These are phyloP conservation scores for Noctuana brunneofusca DNA, from an alignment of 2,888 invertebrate species.

Conservation along the genomic window DNA sequence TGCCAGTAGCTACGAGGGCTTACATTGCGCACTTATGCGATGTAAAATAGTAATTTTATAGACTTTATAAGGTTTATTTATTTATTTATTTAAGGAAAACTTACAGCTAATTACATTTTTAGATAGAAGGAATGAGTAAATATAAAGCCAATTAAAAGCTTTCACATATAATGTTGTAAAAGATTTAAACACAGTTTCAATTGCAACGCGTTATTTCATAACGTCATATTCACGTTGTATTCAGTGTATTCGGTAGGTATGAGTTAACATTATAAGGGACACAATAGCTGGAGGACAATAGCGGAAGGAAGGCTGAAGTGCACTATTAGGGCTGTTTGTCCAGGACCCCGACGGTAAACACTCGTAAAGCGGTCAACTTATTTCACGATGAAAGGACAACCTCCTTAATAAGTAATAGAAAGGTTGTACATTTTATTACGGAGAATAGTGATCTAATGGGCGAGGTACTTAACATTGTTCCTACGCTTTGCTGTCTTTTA, in stretches of 20 bases:
- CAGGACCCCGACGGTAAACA: constrained; percentile 44
- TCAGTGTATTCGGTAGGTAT: background rate
- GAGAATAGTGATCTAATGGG: background rate
- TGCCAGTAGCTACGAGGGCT: too few species aligned
- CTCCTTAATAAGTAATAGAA: constrained; percentile 3
- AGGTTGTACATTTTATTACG: background rate
- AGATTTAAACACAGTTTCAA: too few species aligned
- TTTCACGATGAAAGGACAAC: constrained; percentile 27
- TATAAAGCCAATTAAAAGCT: too few species aligned
- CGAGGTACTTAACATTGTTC: background rate
- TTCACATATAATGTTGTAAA: too few species aligned
- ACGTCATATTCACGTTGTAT: background rate
- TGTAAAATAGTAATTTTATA: too few species aligned
- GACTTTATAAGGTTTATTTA: too few species aligned
- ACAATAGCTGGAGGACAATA: constrained; percentile 1
- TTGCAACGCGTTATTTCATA: background rate
- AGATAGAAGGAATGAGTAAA: too few species aligned
- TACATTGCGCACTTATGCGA: too few species aligned
- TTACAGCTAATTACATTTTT: too few species aligned
- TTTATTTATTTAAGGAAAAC: too few species aligned
- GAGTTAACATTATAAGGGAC: background rate
- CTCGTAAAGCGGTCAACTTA: constrained; percentile 36
- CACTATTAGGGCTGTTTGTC: constrained; percentile 40
- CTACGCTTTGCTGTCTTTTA: background rate
- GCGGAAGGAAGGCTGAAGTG: background rate